Evolutionary conservation across 2,113 vertebrate species (phyloP).

Genomic region (Hystrix brachyura): DNA sequence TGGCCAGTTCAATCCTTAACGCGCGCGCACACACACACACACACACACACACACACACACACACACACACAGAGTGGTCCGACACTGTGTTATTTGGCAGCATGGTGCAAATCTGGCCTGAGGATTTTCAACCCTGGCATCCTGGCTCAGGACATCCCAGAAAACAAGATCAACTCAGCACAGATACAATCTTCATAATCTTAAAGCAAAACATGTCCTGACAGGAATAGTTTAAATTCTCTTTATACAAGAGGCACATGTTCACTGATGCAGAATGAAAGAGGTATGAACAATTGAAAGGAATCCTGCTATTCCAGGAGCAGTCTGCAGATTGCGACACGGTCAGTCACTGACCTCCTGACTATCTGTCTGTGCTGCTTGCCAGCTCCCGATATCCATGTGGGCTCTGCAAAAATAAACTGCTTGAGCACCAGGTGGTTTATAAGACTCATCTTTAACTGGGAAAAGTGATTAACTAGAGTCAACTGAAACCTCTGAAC

Average conservation of each 20-base stretch:
- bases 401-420: not conserved
- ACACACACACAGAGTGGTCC: not conserved
- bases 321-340: accelerated
- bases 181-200: not conserved
- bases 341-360: not conserved
- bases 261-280: not conserved
- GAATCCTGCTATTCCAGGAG: not conserved
- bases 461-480: not conserved
- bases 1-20: not conserved
- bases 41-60: not conserved
- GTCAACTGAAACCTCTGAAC: not conserved
- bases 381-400: not conserved
- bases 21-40: not conserved
- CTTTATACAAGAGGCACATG: not conserved
- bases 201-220: not conserved
- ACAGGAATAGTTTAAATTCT: not conserved
- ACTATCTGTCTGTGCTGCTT: not conserved
- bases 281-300: not conserved
- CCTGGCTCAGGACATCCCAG: not conserved
- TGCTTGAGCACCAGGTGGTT: not conserved
- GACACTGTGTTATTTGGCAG: not conserved
- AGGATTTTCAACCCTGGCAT: not conserved
- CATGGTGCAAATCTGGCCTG: not conserved
- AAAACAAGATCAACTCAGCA: not conserved
- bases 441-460: not conserved